Evolutionary conservation across 2,113 vertebrate genomes (phyloP).

Genomic region (Microcebus griseorufus): DNA sequence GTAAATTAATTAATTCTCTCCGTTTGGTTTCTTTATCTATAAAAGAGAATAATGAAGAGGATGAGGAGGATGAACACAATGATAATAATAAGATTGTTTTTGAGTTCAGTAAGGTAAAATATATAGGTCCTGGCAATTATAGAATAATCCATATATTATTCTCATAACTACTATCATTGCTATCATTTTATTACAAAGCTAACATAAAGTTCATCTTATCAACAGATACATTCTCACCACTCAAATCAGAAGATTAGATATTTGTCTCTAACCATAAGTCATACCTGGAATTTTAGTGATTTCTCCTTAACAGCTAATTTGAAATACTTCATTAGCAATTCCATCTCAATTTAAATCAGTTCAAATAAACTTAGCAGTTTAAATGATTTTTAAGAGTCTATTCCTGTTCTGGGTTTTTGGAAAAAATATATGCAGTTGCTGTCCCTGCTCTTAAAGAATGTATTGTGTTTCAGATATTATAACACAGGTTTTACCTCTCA

Average conservation of each 20-base stretch:
- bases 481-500: background rate
- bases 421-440: background rate
- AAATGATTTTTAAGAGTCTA: background rate
- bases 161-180: background rate
- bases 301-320: background rate
- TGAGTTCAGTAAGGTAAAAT: slow-evolving; percentile 40
- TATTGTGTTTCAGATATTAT: background rate
- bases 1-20: background rate
- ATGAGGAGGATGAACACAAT: background rate
- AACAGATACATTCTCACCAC: background rate
- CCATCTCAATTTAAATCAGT: background rate
- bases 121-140: background rate
- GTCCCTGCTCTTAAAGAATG: background rate
- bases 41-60: background rate
- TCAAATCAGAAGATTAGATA: background rate
- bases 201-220: background rate
- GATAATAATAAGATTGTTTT: background rate
- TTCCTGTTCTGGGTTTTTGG: background rate
- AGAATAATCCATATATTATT: background rate
- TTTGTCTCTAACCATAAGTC: background rate
- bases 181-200: background rate
- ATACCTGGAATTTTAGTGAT: background rate
- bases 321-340: background rate
- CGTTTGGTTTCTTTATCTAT: background rate
- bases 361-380: background rate